Evolutionary conservation across 2,888 invertebrate species (phyloP), one percentile per base, ranked within the genome.

Genomic region (Atethmia centrago): DNA sequence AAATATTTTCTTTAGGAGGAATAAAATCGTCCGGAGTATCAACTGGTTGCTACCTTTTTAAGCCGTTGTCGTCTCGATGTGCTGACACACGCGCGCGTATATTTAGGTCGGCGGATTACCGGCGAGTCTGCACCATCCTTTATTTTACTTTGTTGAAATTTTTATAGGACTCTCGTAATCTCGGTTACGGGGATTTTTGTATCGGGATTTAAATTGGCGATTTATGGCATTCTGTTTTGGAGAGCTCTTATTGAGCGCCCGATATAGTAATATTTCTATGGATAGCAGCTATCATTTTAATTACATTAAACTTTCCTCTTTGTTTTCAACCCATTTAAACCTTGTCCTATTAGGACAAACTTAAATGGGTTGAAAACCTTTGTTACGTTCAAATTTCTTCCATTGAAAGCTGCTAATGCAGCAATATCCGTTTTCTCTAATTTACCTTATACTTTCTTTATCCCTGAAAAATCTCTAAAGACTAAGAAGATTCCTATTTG

Each of bases 1-100:
- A 86, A 88, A 91, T 89, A 90, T 90, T 91, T 90, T 88, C 88
- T 88, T 88, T 67, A 19, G 73, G 83, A 73, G 80, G 77, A 85
- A 86, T 87, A 79, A 87, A 86, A 84, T 88, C 73, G 81, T 77
- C 71, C 85, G 83, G 53, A 71, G 77, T 87, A 86, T 86, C 82
- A 87, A 85, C 85, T 85, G 82, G 66, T 58, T 77, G 80, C 70
- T 84, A 83, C 83, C 83, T 86, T 84, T 86, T 80, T 87, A 87
- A 85, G 84, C 85, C 82, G 77, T 36, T 36, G 36, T 53, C 77
- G 80, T 79, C 81, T 69, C 79, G 73, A 85, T 86, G 80, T 84
- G 87, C 87, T 87, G 89, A 89, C 89, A 89, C 83, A 89, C 87
- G 83, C 86, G 79, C 40, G 28, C 80, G 76, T 79, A 72, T 84